Conservation (phyloP, 2,797 vertebrate genomes). For the Atherinosoma microstoma region DNA sequence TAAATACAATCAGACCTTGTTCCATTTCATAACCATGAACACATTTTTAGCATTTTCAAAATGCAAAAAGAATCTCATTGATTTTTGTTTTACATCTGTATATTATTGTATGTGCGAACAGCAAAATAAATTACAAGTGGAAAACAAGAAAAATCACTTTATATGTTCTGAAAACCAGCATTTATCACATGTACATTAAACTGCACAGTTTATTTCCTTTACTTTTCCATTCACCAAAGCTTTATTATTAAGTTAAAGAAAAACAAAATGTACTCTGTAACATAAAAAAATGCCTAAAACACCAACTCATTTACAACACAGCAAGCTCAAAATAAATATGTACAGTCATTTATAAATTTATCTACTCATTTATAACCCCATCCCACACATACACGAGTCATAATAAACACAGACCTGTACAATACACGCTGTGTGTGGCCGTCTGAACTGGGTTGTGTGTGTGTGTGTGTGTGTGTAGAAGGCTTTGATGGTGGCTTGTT, state of each 20-base stretch:
- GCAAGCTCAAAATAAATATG: constrained; percentile 83
- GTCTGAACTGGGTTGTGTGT: constrained; percentile 8
- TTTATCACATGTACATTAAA: not conserved
- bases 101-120: not conserved
- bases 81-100: not conserved
- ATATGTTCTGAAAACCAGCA: not conserved
- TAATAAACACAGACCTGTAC: constrained; percentile 63
- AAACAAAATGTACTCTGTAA: constrained; percentile 70
- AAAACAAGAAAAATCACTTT: not conserved
- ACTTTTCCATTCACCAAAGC: constrained; percentile 51
- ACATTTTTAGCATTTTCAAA: not conserved
- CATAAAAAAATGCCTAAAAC: constrained; percentile 78
- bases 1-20: constrained; percentile 2
- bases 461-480: constrained; percentile 42
- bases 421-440: constrained; percentile 38
- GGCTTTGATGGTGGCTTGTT: constrained; percentile 54
- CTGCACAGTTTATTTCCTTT: not conserved
- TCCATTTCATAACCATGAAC: not conserved
- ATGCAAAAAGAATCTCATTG: not conserved
- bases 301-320: constrained; percentile 79
- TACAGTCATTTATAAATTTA: constrained; percentile 82
- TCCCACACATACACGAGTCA: constrained; percentile 56
- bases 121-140: constrained; percentile 2
- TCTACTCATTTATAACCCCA: constrained; percentile 76
- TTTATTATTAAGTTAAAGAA: constrained; percentile 79